These are phyloP conservation scores for Micropoecilia bifurca DNA, from an alignment of 2,797 vertebrate species.

Conservation along the genomic window DNA sequence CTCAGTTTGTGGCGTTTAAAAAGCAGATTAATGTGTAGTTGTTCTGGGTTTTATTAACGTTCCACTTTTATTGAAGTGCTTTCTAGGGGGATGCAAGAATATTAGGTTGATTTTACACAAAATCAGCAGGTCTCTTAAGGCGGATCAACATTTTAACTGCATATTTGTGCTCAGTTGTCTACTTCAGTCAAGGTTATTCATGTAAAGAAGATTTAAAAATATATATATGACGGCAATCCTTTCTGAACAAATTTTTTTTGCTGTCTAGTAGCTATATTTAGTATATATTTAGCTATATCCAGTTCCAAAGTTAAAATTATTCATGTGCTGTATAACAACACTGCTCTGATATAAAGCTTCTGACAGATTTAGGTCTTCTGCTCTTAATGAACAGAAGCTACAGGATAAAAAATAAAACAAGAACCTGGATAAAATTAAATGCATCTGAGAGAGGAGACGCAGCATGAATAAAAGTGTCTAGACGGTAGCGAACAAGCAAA, in stretches of 20 bases:
- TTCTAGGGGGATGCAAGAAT: neutral
- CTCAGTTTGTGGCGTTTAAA: neutral
- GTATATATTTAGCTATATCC: neutral
- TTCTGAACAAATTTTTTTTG: neutral
- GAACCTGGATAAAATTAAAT: neutral
- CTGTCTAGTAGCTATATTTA: neutral
- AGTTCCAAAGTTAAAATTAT: neutral
- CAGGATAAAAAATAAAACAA: neutral
- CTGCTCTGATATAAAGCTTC: neutral
- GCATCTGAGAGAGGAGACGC: neutral
- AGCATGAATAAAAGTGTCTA: neutral
- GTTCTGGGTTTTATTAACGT: neutral
- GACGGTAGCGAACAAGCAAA: neutral
- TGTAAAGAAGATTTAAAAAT: neutral
- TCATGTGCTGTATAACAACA: neutral
- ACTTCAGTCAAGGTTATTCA: neutral
- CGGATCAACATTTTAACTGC: neutral
- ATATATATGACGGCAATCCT: neutral
- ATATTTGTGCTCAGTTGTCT: neutral
- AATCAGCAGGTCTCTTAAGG: neutral
- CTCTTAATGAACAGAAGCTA: neutral
- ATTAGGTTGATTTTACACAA: neutral
- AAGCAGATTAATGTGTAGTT: neutral
- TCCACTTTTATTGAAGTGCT: neutral
- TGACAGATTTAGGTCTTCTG: slow-evolving; percentile 1